Percentiles rank a stretch among this genome's conserved stretches.
Evolutionary conservation across 2,113 vertebrate genomes (phyloP).

Genomic region (Corvus cornix): DNA sequence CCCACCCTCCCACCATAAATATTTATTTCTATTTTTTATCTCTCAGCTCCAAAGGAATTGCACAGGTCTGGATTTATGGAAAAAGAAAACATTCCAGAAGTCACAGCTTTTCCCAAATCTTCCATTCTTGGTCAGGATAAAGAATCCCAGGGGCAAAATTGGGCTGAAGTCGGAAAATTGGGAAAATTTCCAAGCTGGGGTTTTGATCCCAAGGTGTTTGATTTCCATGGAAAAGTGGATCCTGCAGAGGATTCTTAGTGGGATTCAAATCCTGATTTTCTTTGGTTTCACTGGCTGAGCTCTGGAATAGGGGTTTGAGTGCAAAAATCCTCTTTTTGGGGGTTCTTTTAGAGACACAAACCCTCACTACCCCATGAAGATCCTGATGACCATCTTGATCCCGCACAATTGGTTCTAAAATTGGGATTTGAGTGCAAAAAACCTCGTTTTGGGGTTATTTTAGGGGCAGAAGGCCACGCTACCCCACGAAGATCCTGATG

Average conservation of each 20-base stretch:
- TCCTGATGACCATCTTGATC: neutral
- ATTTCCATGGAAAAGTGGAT: neutral
- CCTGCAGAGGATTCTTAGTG: neutral
- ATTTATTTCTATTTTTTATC: neutral
- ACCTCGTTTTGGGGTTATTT: neutral
- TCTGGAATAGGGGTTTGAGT: neutral
- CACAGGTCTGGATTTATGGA: neutral
- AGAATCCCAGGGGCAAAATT: neutral
- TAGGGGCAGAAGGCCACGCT: neutral
- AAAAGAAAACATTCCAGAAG: neutral
- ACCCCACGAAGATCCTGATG: neutral
- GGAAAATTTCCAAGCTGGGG: neutral
- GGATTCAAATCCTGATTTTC: neutral
- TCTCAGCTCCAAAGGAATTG: neutral
- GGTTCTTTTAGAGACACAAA: neutral
- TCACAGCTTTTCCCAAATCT: neutral
- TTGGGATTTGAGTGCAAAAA: neutral
- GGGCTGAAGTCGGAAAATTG: neutral
- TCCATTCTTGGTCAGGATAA: neutral
- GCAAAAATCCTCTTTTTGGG: neutral
- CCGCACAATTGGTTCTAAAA: neutral
- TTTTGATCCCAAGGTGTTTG: neutral
- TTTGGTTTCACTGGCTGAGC: slow-evolving; percentile 17
- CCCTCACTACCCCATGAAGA: neutral
- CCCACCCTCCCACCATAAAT: neutral